Conservation (phyloP, 2,888 invertebrate species). For the Gryllus longicercus region DNA sequence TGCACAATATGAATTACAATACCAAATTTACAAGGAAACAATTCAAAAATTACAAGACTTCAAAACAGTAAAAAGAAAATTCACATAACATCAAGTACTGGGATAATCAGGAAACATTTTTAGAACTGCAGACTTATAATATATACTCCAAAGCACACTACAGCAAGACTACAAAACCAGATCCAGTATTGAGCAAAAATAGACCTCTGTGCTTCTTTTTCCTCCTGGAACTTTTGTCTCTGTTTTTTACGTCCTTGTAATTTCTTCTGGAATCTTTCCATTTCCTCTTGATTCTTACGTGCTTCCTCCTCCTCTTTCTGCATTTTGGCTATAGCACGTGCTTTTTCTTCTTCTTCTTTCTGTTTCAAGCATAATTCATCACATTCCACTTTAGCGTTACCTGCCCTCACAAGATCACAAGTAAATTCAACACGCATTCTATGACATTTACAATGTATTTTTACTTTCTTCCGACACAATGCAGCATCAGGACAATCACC, state of each 20-base stretch:
- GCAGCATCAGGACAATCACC: conserved; percentile 65
- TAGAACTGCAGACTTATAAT: neutral
- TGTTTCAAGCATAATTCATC: conserved; percentile 62
- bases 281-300: conserved; percentile 65
- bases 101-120: no score
- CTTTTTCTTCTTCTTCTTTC: conserved; percentile 51
- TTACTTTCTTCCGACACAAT: conserved; percentile 74
- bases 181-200: conserved; percentile 51
- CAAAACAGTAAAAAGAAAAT: no score
- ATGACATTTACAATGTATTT: conserved; percentile 73
- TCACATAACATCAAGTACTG: no score
- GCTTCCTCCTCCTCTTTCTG: conserved; percentile 61
- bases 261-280: conserved; percentile 74
- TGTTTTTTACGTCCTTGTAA: conserved; percentile 63
- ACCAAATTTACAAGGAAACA: no score
- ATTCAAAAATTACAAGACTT: no score
- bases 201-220: conserved; percentile 43
- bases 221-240: conserved; percentile 50
- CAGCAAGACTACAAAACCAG: conserved; percentile 26
- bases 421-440: conserved; percentile 68
- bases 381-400: conserved; percentile 54
- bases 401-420: conserved; percentile 56
- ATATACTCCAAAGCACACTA: neutral
- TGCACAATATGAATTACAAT: no score
- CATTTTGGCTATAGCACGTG: conserved; percentile 50